Evolutionary conservation across 2,888 invertebrate genomes (phyloP), one percentile per base, ranked within the genome.

Genomic region (Pristionchus arcanus): DNA sequence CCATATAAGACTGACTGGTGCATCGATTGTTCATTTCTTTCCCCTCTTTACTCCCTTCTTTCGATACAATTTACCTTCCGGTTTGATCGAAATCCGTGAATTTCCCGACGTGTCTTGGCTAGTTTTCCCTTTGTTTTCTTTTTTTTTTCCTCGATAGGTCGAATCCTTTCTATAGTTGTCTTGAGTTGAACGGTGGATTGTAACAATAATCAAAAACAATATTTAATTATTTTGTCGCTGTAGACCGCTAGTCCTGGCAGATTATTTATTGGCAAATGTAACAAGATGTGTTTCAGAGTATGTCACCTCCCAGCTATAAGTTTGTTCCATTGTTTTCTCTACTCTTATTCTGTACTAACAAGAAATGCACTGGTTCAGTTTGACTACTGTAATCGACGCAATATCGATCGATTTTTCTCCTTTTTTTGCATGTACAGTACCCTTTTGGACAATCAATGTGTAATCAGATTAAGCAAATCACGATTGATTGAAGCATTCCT

Each of bases 201-300:
- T 21, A 34, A 77, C 77, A 77, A 25, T 77, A 77, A 19, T 37
- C 77, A 59, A 59, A 59, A 77, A 42, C n/a, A 42, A 34, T 42
- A n/a, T 49, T 77, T 49, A 34, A 34, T 13, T 74, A 74, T 74
- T 31, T 77, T 34, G 21, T 77, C 31, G 37, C 31, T 31, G n/a
- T 49, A 49, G 21, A 25, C 25, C 77, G 77, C 77, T 77, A 77
- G 77, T 25, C 19, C 34, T 49, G 77, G 49, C 42, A 77, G 31
- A 77, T 19, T 77, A 77, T 77, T 77, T 77, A 77, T 77, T 77
- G n/a, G 11, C 77, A 77, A 49, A 77, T 74, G n/a, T 68, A 71
- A 13, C 71, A 31, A 71, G 71, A 71, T 15, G 15, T 28, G 71
- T 34, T 34, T 34, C 31, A 71, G 71, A 71, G 71, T 34, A 34